These are phyloP conservation scores for Petaurus breviceps DNA, from an alignment of 2,113 vertebrate species.

Conservation along the genomic window DNA sequence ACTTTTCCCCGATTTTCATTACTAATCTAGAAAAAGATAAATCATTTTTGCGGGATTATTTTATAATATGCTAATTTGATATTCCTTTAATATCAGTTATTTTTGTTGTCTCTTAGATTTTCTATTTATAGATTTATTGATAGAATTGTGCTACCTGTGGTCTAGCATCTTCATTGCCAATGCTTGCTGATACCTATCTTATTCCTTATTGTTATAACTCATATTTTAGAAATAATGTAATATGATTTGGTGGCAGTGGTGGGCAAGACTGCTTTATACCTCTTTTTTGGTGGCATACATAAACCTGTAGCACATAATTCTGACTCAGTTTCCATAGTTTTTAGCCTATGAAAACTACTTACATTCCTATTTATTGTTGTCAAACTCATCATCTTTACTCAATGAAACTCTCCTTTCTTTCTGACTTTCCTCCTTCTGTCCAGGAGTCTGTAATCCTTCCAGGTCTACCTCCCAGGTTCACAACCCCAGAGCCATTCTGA, in stretches of 20 bases:
- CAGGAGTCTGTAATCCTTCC: background rate
- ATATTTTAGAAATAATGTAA: background rate
- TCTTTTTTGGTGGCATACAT: background rate
- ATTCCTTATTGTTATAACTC: background rate
- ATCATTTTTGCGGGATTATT: background rate
- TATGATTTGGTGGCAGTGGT: too few species aligned
- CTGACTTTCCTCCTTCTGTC: background rate
- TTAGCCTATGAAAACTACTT: background rate
- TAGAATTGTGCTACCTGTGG: background rate
- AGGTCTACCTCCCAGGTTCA: background rate
- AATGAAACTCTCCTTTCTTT: background rate
- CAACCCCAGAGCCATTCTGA: background rate
- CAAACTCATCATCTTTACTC: background rate
- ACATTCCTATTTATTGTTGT: background rate
- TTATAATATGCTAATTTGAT: background rate
- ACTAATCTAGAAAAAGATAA: background rate
- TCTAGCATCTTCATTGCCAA: background rate
- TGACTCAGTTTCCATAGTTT: background rate
- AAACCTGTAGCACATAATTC: background rate
- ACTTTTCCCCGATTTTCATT: background rate
- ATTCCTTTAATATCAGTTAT: background rate
- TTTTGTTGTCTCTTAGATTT: background rate
- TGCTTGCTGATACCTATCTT: background rate
- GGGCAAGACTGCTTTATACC: background rate
- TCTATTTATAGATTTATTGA: background rate